Evolutionary conservation across 2,113 vertebrate species (phyloP), one percentile per base, ranked within the genome.

Genomic region (Eolophus roseicapilla): DNA sequence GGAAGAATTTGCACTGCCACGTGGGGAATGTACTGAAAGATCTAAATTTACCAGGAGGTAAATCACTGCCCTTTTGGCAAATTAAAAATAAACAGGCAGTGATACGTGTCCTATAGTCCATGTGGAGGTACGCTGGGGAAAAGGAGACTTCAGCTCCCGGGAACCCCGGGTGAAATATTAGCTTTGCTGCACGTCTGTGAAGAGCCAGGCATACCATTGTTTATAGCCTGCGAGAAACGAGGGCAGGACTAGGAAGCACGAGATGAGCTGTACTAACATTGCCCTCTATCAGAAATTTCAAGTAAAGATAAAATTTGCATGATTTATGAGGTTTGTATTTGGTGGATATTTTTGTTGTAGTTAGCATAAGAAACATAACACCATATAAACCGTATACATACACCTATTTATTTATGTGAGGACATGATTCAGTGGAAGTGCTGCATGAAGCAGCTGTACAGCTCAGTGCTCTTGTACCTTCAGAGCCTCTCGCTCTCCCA

Each of bases 251-350:
- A 37, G 86, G 60, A 73, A 69, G n/a, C 44, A 43, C 37, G 43
- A 46, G 35, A 93, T 82, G 52, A 93, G 18, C 62, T 82, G 95
- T 84, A 49, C 94, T 84, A 93, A 97, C 62, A 94, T 95, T 96
- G 93, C 96, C 95, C 93, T 95, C 95, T 95, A 94, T 17, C 96
- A 96, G 88, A 93, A 90, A 50, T 88, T 71, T 57, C 82, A 86
- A 93, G 93, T 37, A 96, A 90, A 92, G 85, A 83, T 70, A 88
- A 68, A 86, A 60, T 33, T 31, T 62, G 55, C 50, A 37, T 43
- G 29, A 65, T 63, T 60, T 86, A 70, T 44, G 53, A 77, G n/a
- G 59, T 81, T 69, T 75, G 47, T 52, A 41, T n/a, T n/a, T 41
- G 76, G 43, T 52, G 91, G 60, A 43, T 35, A 17, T 49, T 79